Evolutionary conservation across 2,797 vertebrate species (phyloP).

Genomic region (Anniella stebbinsi): DNA sequence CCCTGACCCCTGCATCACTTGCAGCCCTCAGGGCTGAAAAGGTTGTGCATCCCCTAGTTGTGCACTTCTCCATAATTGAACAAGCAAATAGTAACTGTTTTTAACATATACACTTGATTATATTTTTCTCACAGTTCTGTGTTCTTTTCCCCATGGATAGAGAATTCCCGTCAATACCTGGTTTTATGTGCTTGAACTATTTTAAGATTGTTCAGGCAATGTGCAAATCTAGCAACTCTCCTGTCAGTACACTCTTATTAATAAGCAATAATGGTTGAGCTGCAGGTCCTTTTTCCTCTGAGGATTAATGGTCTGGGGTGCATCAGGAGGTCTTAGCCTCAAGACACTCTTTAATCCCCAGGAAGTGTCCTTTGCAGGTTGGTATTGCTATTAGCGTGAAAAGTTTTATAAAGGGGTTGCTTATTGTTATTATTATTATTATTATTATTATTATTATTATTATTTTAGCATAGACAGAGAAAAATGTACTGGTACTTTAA

Average conservation of each 20-base stretch:
- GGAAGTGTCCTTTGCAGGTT: constrained; percentile 52
- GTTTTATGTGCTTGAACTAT: constrained; percentile 24
- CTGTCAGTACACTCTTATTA: constrained; percentile 30
- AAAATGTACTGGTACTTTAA: constrained; percentile 30
- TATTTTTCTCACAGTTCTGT: not conserved
- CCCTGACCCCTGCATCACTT: no score
- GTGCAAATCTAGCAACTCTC: constrained; percentile 23
- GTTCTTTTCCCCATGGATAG: constrained; percentile 22
- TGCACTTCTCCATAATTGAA: not conserved
- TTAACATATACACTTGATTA: not conserved
- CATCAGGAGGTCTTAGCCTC: constrained; percentile 58
- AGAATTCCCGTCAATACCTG: constrained; percentile 10
- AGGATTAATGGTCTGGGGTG: constrained; percentile 51
- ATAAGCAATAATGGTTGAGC: constrained; percentile 34
- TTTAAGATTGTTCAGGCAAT: not conserved
- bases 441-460: fast-evolving
- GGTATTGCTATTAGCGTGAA: constrained; percentile 39
- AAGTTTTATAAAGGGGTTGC: constrained; percentile 36
- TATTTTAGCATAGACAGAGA: not conserved
- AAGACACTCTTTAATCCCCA: constrained; percentile 50
- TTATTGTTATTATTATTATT: constrained; percentile 4
- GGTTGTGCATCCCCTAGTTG: not conserved
- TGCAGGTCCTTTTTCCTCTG: constrained; percentile 32
- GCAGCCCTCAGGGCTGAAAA: no score
- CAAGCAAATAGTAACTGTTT: not conserved